These are phyloP conservation scores for Lutjanus argentimaculatus DNA, from an alignment of 2,797 vertebrate species.

Conservation along the genomic window DNA sequence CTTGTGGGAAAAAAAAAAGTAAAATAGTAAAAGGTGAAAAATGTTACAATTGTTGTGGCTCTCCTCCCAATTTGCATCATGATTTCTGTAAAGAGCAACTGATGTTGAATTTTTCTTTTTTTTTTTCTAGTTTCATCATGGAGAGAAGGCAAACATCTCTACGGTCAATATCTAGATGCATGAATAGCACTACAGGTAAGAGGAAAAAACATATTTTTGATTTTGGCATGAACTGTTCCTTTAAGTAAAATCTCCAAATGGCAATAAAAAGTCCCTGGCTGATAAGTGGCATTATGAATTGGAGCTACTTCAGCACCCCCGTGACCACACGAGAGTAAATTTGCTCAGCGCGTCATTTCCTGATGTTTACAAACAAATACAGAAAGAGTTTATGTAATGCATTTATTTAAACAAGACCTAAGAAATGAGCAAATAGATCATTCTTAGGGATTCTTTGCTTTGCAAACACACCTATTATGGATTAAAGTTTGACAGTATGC, in stretches of 20 bases:
- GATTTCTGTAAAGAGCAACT: too few relatives aligned
- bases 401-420: slow-evolving; percentile 97
- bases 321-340: slow-evolving; percentile 93
- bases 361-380: slow-evolving; percentile 99
- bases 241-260: slow-evolving; percentile 35
- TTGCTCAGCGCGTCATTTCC: slow-evolving; percentile 94
- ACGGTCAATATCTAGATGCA: too few relatives aligned
- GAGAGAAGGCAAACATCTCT: too few relatives aligned
- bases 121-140: too few relatives aligned
- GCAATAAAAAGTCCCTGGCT: slow-evolving; percentile 35
- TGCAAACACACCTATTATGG: slow-evolving; percentile 92
- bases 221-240: not conserved
- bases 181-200: too few relatives aligned
- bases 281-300: slow-evolving; percentile 56
- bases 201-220: too few relatives aligned
- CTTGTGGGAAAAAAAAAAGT: too few relatives aligned
- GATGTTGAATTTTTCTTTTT: too few relatives aligned
- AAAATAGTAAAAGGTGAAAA: too few relatives aligned
- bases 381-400: slow-evolving; percentile 96
- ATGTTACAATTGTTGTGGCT: too few relatives aligned
- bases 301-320: slow-evolving; percentile 64
- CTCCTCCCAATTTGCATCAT: too few relatives aligned
- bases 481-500: slow-evolving; percentile 88
- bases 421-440: slow-evolving; percentile 98
- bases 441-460: slow-evolving; percentile 98